Conservation (phyloP, 2,797 vertebrate species). For the Miichthys miiuy region DNA sequence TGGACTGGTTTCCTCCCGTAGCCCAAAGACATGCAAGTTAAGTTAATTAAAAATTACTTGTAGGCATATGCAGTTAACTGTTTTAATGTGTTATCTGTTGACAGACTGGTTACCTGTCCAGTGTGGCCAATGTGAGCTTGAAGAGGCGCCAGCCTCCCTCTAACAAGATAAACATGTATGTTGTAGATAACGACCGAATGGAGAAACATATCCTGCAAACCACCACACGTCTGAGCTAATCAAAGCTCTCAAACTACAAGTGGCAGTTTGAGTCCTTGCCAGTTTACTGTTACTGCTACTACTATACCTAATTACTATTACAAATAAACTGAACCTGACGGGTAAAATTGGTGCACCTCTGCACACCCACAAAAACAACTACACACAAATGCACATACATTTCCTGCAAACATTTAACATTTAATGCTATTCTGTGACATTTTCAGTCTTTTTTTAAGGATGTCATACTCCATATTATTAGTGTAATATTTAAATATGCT, state of each 20-base stretch:
- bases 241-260: neutral
- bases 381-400: too few species aligned
- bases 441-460: neutral
- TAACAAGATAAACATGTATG: neutral
- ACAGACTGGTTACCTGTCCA: neutral
- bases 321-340: neutral
- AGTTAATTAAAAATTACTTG: conserved; percentile 1
- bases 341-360: neutral
- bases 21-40: conserved; percentile 2
- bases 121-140: neutral
- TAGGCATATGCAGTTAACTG: conserved; percentile 5
- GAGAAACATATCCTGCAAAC: neutral
- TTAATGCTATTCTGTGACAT: neutral
- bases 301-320: too few species aligned
- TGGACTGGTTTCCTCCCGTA: neutral
- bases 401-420: neutral
- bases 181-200: neutral
- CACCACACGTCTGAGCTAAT: neutral
- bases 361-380: neutral
- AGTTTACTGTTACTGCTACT: neutral
- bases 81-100: neutral
- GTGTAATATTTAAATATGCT: neutral
- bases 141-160: neutral
- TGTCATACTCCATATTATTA: too few species aligned
- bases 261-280: neutral